Conservation (phyloP, 2,888 invertebrate genomes). For the Dryobota labecula region DNA sequence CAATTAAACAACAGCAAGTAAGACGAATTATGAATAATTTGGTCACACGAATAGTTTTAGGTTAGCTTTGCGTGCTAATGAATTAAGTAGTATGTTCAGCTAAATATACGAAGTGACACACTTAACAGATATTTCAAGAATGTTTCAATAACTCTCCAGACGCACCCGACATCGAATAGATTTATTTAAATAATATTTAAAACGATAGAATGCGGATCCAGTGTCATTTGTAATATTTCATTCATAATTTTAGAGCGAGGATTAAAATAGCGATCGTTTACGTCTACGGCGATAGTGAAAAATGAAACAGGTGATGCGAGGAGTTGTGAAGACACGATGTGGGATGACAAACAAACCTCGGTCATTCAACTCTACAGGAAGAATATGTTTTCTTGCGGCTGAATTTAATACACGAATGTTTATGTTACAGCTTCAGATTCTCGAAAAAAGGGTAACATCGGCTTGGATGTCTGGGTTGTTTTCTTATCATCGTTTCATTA, state of each 20-base stretch:
- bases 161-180: slow-evolving; percentile 57
- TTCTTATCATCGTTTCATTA: slow-evolving; percentile 45
- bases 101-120: slow-evolving; percentile 36
- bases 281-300: slow-evolving; percentile 82
- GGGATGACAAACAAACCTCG: slow-evolving; percentile 81
- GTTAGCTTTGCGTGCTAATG: slow-evolving; percentile 32
- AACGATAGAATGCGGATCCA: slow-evolving; percentile 69
- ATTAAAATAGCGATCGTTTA: slow-evolving; percentile 81
- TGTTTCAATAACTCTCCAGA: slow-evolving; percentile 52
- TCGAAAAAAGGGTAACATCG: slow-evolving; percentile 47
- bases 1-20: slow-evolving; percentile 41
- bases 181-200: slow-evolving; percentile 68
- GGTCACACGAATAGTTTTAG: slow-evolving; percentile 17
- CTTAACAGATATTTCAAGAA: slow-evolving; percentile 46
- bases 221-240: slow-evolving; percentile 77
- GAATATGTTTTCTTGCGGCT: slow-evolving; percentile 69
- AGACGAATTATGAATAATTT: slow-evolving; percentile 36
- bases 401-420: slow-evolving; percentile 67
- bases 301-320: slow-evolving; percentile 85
- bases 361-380: slow-evolving; percentile 80
- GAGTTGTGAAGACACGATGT: slow-evolving; percentile 77
- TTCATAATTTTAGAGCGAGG: slow-evolving; percentile 81
- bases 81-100: slow-evolving; percentile 32
- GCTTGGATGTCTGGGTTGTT: slow-evolving; percentile 37
- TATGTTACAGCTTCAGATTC: slow-evolving; percentile 59